Base-by-base conservation (phyloP, 2,113 vertebrate genomes). In the Sminthopsis crassicaudata region DNA sequence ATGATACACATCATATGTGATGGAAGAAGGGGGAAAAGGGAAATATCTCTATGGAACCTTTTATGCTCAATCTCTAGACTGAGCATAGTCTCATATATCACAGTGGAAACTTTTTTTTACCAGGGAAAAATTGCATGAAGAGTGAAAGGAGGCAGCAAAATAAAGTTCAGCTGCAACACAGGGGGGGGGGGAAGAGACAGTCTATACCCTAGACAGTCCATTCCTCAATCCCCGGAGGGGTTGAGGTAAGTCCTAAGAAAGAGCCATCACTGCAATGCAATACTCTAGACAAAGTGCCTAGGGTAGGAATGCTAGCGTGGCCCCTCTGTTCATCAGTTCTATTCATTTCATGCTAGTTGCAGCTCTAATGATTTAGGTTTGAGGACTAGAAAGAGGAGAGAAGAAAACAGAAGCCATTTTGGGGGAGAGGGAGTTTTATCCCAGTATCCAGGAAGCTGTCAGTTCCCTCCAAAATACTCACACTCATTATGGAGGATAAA, bases 401-500 rank as follows among this genome's bases (percentile, higher is more conserved):
- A 22, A 6, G 8, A 84, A 84, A 84, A 84, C n/a, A 42, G 27
- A 67, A 94, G 46, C 42, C 11, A 16, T 95, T 57, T 91, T 92
- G 46, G 46, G 48, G 48, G 48, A 7, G 48, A 7, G 48, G 84
- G 55, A 92, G 53, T 93, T n/a, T 91, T 54, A 51, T 57, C 46
- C 26, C 52, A 30, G 10, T 6, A 26, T 91, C 93, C 57, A 91
- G 95, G 84, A 55, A 1, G 14, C 26, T 91, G 16, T 27, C 25
- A 19, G 46, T 26, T 57, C 36, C 90, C 53, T 60, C n/a, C n/a
- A 93, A 92, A 92, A 96, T 36, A 48, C 53, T 89, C 88, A n/a
- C 19, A 57, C 30, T 96, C 30, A 25, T 42, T 55, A 36, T 89
- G 90, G 26, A 94, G 67, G 22, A 42, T 7, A 42, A 84, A 84